These are phyloP conservation scores for Acrocyrtus sp. DNA, from an alignment of 2,888 invertebrate genomes.

Conservation along the genomic window DNA sequence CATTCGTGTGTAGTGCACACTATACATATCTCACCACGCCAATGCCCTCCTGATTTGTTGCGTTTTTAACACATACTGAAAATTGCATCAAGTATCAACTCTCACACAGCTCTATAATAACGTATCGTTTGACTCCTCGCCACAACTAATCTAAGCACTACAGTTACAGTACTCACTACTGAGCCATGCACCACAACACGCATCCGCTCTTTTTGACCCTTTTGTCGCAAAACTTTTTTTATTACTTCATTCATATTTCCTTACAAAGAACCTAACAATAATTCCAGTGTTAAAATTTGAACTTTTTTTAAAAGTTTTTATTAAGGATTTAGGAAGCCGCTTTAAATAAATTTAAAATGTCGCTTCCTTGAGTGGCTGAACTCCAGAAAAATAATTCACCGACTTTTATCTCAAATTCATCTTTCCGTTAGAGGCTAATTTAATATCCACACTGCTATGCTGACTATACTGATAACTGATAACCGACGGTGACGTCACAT, in stretches of 20 bases:
- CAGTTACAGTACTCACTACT: background rate
- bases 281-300: background rate
- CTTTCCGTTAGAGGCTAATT: no score
- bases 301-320: conserved; percentile 9
- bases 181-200: background rate
- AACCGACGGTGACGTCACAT: no score
- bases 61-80: background rate
- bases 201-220: background rate
- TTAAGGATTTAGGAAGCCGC: no score
- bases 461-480: no score
- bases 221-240: no score
- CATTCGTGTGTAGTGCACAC: conserved; percentile 10
- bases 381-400: no score
- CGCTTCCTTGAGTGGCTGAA: no score
- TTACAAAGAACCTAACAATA: background rate
- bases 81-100: background rate
- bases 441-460: no score
- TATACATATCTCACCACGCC: no score
- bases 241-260: no score
- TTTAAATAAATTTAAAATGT: no score
- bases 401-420: no score
- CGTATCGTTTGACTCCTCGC: background rate
- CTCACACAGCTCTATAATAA: background rate
- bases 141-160: background rate
- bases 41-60: conserved; percentile 1